Conservation (phyloP, 2,888 invertebrate species). For the Cryptus viduatorius region DNA sequence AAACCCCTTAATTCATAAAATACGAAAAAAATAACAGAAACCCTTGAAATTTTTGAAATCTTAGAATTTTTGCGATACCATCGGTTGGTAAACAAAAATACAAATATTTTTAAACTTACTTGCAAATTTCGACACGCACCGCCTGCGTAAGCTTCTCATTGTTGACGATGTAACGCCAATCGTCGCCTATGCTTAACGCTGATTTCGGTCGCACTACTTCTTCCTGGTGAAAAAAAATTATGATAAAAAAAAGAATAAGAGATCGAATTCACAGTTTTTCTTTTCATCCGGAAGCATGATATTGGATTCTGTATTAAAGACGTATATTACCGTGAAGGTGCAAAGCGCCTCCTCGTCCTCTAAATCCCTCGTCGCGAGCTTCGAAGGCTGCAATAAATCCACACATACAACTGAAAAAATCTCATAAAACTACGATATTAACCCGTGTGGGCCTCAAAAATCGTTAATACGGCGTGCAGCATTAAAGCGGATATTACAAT, state of each 20-base stretch:
- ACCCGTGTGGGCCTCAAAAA: not conserved
- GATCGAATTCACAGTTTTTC: not conserved
- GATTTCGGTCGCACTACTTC: conserved; percentile 87
- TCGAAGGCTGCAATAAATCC: conserved; percentile 50
- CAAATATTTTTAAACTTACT: conserved; percentile 84
- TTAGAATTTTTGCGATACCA: not conserved
- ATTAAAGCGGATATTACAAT: too few species aligned
- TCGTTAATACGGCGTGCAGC: not conserved
- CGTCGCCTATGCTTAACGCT: conserved; percentile 86
- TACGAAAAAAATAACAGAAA: too few species aligned
- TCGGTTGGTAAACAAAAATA: not conserved
- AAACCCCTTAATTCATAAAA: too few species aligned
- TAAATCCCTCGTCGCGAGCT: conserved; percentile 56
- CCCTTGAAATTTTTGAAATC: too few species aligned
- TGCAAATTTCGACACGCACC: conserved; percentile 90
- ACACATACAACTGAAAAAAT: conserved; percentile 9
- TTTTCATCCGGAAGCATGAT: not conserved
- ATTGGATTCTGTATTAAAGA: conserved; percentile 11
- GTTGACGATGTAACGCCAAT: conserved; percentile 90
- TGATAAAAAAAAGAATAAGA: not conserved
- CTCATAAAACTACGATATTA: not conserved
- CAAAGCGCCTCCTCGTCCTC: conserved; percentile 68
- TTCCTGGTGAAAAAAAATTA: conserved; percentile 71
- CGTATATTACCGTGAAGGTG: conserved; percentile 65
- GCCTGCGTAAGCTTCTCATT: conserved; percentile 88